Base-by-base conservation (phyloP, 23 tunicate genomes). In the Botrylloides violaceus region DNA sequence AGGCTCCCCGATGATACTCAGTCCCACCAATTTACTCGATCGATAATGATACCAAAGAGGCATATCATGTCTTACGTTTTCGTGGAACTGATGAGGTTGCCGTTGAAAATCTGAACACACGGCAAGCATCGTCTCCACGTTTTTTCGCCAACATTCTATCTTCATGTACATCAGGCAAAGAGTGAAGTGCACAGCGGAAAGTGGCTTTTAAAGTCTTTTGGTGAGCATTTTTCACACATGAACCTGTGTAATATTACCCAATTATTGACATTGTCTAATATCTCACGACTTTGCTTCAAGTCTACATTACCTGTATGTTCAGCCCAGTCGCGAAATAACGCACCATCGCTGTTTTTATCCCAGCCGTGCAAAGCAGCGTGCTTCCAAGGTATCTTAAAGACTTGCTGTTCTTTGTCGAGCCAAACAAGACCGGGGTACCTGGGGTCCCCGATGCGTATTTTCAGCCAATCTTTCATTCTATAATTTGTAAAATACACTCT, bases 311-410 rank as follows among this genome's bases (percentile, higher is more conserved):
- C 97, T 78, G 97, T 90, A 63, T 90, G 90, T 36, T 83, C 78
- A 4, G 90, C 77, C 97, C 97, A 90, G 27, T 90, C 97, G 23
- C 81, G 75, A 49, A 83, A 90, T 21, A 90, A 64, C 29, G 81
- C 71, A 12, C 85, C 97, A 39, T 90, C 97, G 50, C 80, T 74
- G 6, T 83, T 76, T 63, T 90, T 83, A 23, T 71, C 68, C 97
- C 97, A 90, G 21, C 97, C 97, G 57, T 90, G 89, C 53, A 83
- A 31, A 9, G 92, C 97, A 21, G 85, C 97, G 65, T 90, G 97
- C 63, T 90, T 90, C 97, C 97, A 90, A 12, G 97, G 97, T 3
- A 90, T 90, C 34, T 88, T 71, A 58, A 90, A 90, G 29, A 78
- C 75, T 49, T 58, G 59, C 59, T 80, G 55, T 22, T 50, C 24